Evolutionary conservation across 2,797 vertebrate species (phyloP).

Genomic region (Esox lucius): DNA sequence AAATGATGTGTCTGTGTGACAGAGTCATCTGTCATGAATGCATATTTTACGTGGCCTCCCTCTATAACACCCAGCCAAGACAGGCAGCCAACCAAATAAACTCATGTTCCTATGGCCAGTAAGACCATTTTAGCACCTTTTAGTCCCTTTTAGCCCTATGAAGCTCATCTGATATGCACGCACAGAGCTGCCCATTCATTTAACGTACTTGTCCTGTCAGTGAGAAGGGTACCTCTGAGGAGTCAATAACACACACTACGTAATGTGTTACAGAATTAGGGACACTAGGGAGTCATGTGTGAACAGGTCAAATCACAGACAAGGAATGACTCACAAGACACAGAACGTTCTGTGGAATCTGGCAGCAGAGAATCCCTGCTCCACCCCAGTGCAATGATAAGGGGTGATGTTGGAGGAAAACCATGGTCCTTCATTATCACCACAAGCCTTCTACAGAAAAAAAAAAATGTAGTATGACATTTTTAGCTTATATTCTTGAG

Average conservation of each 20-base stretch:
- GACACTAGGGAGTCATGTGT: conserved; percentile 7
- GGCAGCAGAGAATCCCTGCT: neutral
- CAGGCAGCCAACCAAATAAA: neutral
- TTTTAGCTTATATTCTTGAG: neutral
- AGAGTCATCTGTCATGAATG: neutral
- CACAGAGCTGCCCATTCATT: neutral
- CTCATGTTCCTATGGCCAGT: neutral
- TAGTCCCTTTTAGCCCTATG: neutral
- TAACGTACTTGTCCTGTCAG: neutral
- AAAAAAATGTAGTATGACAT: neutral
- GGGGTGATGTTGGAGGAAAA: neutral
- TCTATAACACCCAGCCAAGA: neutral
- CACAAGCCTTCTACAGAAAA: neutral
- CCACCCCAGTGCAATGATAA: neutral
- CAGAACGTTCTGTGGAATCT: neutral
- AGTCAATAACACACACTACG: neutral
- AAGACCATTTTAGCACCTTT: neutral
- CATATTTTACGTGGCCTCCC: neutral
- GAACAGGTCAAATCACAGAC: conserved; percentile 14
- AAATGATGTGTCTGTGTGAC: conserved; percentile 7
- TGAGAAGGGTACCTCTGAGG: neutral
- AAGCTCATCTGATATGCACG: neutral
- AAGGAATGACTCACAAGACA: neutral
- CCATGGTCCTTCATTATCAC: neutral
- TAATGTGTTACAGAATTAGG: neutral